Base-by-base conservation (phyloP, 2,888 invertebrate genomes). In the Drosophila lacicola region DNA sequence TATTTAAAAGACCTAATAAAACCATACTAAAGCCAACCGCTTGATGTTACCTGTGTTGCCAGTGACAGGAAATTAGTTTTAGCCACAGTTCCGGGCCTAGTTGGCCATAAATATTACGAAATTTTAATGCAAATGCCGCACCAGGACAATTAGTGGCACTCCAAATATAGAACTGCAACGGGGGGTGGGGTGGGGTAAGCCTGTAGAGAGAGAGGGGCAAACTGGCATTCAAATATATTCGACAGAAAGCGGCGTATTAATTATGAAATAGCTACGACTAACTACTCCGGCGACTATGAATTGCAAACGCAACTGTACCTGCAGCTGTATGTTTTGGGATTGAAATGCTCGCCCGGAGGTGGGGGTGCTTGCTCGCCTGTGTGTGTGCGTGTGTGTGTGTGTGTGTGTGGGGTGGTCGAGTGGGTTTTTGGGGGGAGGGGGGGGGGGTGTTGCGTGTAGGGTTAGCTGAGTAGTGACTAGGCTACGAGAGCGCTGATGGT, bases 291-390 rank as follows among this genome's bases (percentile, higher is more conserved):
- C 25, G 80, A 76, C 82, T 82, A 81, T 74, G 69, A 80, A 71
- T 75, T 80, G 78, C 75, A 75, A 75, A 68, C 87, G 67, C 78
- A 87, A 83, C 83, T 83, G 83, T 83, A 83, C 83, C 82, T 74
- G 70, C 66, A 72, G 58, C 54, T 60, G 64, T 49, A 37, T 65
- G 57, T 65, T 56, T 57, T 41, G 41, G 47, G 21, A 58, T 62
- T 57, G 45, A 47, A 61, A 58, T 58, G 55, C 25, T 25, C 33
- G 56, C 3, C 5, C 29, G 49, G 13, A n/a, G 45, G 13, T 34
- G 37, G 17, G 37, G 29, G 29, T 19, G 37, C 6, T 11, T 37
- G 44, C 17, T 17, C n/a, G n/a, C n/a, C n/a, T 17, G 17, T 17
- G 0, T 17, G 17, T 1, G 13, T 47, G 45, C 14, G 33, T 4